Percentiles rank a stretch among this genome's conserved stretches.
These are phyloP conservation scores for Atherix ibis DNA, from an alignment of 2,888 invertebrate genomes.

Conservation along the genomic window DNA sequence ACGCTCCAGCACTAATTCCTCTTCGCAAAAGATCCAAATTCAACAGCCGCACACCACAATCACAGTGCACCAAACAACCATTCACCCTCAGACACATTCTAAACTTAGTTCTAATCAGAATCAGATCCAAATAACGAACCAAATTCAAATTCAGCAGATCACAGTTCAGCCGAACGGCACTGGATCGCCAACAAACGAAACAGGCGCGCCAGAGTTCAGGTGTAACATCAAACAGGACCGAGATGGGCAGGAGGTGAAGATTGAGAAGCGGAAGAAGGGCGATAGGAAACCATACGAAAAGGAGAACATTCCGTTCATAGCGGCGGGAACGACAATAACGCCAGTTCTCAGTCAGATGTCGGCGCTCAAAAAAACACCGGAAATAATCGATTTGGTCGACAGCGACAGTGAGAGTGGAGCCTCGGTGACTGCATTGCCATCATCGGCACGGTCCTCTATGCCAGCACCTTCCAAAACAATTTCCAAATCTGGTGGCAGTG, in stretches of 20 bases:
- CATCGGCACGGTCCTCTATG: not conserved
- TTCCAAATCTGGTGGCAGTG: not conserved
- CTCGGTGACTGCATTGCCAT: not conserved
- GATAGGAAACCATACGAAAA: constrained; percentile 11
- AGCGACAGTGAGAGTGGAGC: constrained; percentile 12
- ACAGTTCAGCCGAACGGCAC: constrained; percentile 10
- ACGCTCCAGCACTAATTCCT: constrained; percentile 4
- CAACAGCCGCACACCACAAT: constrained; percentile 15
- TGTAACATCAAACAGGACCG: constrained; percentile 13
- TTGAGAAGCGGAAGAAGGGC: constrained; percentile 11
- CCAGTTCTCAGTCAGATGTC: constrained; percentile 8
- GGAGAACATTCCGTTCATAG: constrained; percentile 14
- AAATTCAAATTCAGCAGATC: constrained; percentile 15
- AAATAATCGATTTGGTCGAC: constrained; percentile 13
- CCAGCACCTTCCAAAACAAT: not conserved
- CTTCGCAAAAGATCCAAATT: constrained; percentile 12
- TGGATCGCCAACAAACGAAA: constrained; percentile 1
- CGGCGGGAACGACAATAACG: constrained; percentile 13
- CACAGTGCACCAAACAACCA: constrained; percentile 15
- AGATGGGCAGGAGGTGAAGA: constrained; percentile 12
- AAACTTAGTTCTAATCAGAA: constrained; percentile 8
- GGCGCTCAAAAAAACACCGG: constrained; percentile 7
- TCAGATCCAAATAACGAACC: constrained; percentile 15
- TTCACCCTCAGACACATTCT: constrained; percentile 12
- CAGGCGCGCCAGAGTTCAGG: constrained; percentile 4